Base-by-base conservation (phyloP, 1,140 invertebrate genomes). In the Samia ricini region DNA sequence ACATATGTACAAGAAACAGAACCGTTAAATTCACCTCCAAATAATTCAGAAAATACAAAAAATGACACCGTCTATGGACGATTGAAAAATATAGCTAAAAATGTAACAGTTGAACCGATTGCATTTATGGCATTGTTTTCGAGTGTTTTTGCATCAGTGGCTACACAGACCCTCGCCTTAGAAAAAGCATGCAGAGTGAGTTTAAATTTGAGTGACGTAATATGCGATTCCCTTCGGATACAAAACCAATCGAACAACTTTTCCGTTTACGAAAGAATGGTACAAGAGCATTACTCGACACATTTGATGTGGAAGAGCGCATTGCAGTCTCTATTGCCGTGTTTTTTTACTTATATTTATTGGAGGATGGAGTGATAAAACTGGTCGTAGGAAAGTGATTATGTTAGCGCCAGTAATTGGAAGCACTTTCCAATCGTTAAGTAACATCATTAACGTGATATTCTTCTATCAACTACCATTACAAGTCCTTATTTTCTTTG, bases 81-180 rank as follows among this genome's bases (percentile, higher is more conserved):
- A 22, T 50, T 60, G 10, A 50, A 15, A 23, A 50, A 26, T 15
- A 7, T 49, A 20, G n/a, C 7, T 5, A 66, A 59, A 58, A 93
- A 94, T 73, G 93, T 95, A 55, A 95, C 94, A 0, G 93, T 95
- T 2, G 95, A 95, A 74, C 94, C 94, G 0, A 92, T 95, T 78
- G 74, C 95, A 10, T 93, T 93, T 0, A 92, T 93, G 36, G 95
- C 94, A 74, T 93, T 95, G n/a, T 93, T 95, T 79, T 93, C 94
- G 0, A 93, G 93, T 69, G 93, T 95, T 18, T 77, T 95, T 2
- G 93, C 94, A 3, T 12, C 49, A 12, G 15, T 0, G 91, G 55
- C 66, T 0, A 58, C 63, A 20, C 61, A 66, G n/a, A 74, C 68
- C 15, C 29, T 74, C 4, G 54, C 33, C 12, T 57, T 73, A 24